phyloP scores from a whole-genome alignment of 2,888 invertebrate genomes.

The Chromoteleia sp. region DNA sequence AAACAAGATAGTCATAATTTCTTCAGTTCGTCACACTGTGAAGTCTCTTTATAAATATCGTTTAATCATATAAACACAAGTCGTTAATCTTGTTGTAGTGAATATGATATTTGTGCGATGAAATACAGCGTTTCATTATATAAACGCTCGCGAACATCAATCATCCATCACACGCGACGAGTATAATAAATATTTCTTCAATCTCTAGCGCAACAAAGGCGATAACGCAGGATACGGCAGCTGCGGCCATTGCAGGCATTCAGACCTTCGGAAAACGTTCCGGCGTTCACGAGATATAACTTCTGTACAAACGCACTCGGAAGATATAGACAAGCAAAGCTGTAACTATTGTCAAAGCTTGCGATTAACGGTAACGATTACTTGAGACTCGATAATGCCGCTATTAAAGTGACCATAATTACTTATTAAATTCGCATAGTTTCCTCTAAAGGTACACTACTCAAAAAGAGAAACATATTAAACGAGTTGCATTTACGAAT shows the following conservation, averaged over 20 bases:
- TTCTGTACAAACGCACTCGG: constrained; percentile 42
- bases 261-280: constrained; percentile 53
- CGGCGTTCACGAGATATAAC: constrained; percentile 43
- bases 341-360: constrained; percentile 53
- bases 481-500: background rate
- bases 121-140: constrained; percentile 59
- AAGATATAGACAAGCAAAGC: constrained; percentile 52
- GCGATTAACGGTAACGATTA: constrained; percentile 49
- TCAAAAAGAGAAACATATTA: background rate
- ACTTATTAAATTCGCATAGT: constrained; percentile 21
- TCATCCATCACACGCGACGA: constrained; percentile 61
- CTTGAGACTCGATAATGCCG: constrained; percentile 49
- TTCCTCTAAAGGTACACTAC: constrained; percentile 2
- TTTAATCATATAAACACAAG: constrained; percentile 57
- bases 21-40: constrained; percentile 33
- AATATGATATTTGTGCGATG: constrained; percentile 60
- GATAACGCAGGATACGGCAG: constrained; percentile 63
- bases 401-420: constrained; percentile 40
- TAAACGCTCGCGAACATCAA: constrained; percentile 54
- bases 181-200: constrained; percentile 68
- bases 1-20: constrained; percentile 36
- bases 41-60: constrained; percentile 52
- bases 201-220: constrained; percentile 59
- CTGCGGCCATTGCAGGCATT: constrained; percentile 60
- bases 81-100: constrained; percentile 59